Evolutionary conservation across 2,113 vertebrate genomes (phyloP).

Genomic region (Chaetorhynchus papuensis): DNA sequence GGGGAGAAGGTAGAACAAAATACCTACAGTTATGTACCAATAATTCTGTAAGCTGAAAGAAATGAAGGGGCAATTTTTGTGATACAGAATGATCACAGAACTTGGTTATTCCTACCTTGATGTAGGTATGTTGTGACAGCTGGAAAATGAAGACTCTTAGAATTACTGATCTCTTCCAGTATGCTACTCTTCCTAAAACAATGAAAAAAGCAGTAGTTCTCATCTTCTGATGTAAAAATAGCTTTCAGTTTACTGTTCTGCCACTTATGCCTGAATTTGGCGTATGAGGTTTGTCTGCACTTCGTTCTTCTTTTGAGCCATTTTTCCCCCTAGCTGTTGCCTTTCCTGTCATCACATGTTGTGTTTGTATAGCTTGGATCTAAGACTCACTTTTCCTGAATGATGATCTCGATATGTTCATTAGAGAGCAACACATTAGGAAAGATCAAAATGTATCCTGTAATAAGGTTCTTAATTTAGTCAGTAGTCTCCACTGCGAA

Average conservation of each 20-base stretch:
- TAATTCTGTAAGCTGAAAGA: background rate
- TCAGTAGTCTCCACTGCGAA: background rate
- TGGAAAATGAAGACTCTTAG: background rate
- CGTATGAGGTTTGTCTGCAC: background rate
- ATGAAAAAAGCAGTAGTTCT: background rate
- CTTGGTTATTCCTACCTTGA: background rate
- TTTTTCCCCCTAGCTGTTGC: background rate
- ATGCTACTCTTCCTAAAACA: background rate
- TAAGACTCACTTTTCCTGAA: background rate
- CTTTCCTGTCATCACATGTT: background rate
- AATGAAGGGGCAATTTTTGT: background rate
- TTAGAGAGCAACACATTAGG: background rate
- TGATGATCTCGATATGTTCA: background rate
- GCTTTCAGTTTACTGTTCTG: background rate
- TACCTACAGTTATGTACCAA: background rate
- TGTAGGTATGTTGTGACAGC: background rate
- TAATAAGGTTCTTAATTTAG: background rate
- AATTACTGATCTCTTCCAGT: background rate
- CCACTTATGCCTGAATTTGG: background rate
- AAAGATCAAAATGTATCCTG: background rate
- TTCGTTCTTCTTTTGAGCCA: background rate
- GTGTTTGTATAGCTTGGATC: background rate
- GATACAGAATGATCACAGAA: background rate
- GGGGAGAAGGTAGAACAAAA: background rate
- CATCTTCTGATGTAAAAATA: background rate